Base-by-base conservation (phyloP, 2,797 vertebrate genomes). In the Anabacerthia variegaticeps region DNA sequence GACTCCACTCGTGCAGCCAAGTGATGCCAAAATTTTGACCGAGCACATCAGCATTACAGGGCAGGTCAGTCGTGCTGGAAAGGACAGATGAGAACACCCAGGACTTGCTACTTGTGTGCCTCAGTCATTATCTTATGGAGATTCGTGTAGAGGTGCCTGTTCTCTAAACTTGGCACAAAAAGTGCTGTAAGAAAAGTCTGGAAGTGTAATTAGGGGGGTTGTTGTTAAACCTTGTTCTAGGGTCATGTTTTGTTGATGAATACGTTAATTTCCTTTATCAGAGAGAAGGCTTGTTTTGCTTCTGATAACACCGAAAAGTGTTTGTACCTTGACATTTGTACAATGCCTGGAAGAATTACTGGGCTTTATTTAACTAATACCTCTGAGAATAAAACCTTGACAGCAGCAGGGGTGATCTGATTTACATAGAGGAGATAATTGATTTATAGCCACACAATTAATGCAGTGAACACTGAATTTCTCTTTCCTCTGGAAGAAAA, bases 241-340 rank as follows among this genome's bases (percentile, higher is more conserved):
- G n/a, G 58, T 89, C 23, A 13, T 46, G 22, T 83, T 89, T 78
- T 92, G 58, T 37, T 89, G 79, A 58, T 62, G 28, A 96, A 82
- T 77, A 85, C 92, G 68, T 56, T 96, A 96, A 83, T 75, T 93
- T 92, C 39, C 58, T 93, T 96, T 89, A 52, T 32, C 62, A 75
- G 77, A 77, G 88, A 76, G 32, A 80, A 89, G 44, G 48, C 10
- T 56, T 83, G 22, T 71, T 95, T 86, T 86, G 14, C 24, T 66
- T 77, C 58, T 48, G n/a, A 1, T 62, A 89, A 62, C 20, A 72
- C 24, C 39, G 78, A 58, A 81, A 84, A n/a, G 26, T 62, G 20
- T 52, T 91, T 76, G 21, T 74, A 55, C 46, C 37, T 63, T 27
- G 43, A 66, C 24, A 76, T 30, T 84, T 86, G 19, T 51, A 73